Percentiles rank a stretch among this genome's conserved stretches.
phyloP scores from a whole-genome alignment of 2,888 invertebrate genomes.

The Parapristionchus giblindavisi region DNA sequence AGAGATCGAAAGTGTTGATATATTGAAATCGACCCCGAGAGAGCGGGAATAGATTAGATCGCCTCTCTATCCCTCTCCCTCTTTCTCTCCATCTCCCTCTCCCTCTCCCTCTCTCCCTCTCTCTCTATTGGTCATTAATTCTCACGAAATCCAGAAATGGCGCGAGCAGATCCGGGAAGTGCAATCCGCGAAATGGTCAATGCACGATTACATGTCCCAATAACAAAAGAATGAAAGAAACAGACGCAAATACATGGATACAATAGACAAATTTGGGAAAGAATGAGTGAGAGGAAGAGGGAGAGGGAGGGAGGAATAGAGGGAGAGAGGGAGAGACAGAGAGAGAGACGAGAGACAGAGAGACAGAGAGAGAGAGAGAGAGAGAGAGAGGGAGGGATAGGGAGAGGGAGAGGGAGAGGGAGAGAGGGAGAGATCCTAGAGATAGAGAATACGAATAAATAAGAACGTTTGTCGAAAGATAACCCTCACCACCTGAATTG shows the following conservation, averaged over 20 bases:
- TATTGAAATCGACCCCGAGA: not conserved
- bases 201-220: too few relatives aligned
- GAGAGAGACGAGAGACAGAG: not conserved
- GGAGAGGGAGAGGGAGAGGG: not conserved
- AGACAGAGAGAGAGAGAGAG: not conserved
- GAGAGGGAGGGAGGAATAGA: not conserved
- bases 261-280: not conserved
- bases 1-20: not conserved
- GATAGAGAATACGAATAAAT: not conserved
- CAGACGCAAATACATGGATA: not conserved
- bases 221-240: not conserved
- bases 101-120: too few relatives aligned
- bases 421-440: not conserved
- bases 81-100: too few relatives aligned
- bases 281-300: not conserved
- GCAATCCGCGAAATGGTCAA: too few relatives aligned
- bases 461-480: not conserved
- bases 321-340: not conserved
- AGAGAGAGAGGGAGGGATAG: not conserved
- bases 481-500: not conserved
- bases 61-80: not conserved
- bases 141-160: too few relatives aligned
- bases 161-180: too few relatives aligned
- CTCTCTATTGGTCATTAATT: too few relatives aligned
- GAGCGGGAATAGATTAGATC: not conserved